phyloP scores from a whole-genome alignment of 2,888 invertebrate genomes.

The Heterodera filipjevi region DNA sequence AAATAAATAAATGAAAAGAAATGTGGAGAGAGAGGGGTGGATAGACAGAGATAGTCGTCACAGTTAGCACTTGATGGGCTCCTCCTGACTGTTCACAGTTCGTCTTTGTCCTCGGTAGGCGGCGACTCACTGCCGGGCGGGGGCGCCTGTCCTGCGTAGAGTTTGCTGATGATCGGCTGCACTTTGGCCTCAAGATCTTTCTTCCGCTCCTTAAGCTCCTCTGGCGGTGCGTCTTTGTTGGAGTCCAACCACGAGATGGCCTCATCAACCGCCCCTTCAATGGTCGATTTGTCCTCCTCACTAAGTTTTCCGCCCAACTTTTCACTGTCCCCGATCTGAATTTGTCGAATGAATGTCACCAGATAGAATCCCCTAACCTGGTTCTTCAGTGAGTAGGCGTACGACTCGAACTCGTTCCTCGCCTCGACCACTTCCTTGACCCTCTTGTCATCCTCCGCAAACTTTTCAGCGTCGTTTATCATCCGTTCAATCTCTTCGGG shows the following conservation, averaged over 20 bases:
- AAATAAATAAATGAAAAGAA: slow-evolving; percentile 2
- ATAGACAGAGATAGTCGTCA: not conserved
- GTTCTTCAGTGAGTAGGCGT: slow-evolving; percentile 95
- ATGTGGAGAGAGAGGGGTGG: not conserved
- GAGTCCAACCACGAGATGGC: slow-evolving; percentile 97
- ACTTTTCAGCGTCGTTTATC: slow-evolving; percentile 98
- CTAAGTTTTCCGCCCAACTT: slow-evolving; percentile 85
- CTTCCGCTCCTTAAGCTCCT: slow-evolving; percentile 79
- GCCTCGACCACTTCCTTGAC: slow-evolving; percentile 78
- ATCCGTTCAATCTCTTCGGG: slow-evolving; percentile 98
- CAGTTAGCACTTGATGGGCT: not conserved
- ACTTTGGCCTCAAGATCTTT: slow-evolving; percentile 91
- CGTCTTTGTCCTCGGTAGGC: slow-evolving; percentile 61
- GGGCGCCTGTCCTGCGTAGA: slow-evolving; percentile 73
- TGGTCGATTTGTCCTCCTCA: slow-evolving; percentile 87
- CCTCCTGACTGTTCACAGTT: slow-evolving; percentile 54
- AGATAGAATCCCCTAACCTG: slow-evolving; percentile 42
- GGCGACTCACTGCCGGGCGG: slow-evolving; percentile 44
- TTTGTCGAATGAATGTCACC: not conserved
- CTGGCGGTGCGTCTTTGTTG: slow-evolving; percentile 73
- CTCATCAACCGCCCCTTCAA: slow-evolving; percentile 91
- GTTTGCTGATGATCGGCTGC: slow-evolving; percentile 93
- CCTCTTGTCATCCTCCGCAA: slow-evolving; percentile 97
- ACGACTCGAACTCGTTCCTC: slow-evolving; percentile 93
- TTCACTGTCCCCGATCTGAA: slow-evolving; percentile 83